These are phyloP conservation scores for Gymnopithys bicolor DNA, from an alignment of 2,797 vertebrate species.

Conservation along the genomic window DNA sequence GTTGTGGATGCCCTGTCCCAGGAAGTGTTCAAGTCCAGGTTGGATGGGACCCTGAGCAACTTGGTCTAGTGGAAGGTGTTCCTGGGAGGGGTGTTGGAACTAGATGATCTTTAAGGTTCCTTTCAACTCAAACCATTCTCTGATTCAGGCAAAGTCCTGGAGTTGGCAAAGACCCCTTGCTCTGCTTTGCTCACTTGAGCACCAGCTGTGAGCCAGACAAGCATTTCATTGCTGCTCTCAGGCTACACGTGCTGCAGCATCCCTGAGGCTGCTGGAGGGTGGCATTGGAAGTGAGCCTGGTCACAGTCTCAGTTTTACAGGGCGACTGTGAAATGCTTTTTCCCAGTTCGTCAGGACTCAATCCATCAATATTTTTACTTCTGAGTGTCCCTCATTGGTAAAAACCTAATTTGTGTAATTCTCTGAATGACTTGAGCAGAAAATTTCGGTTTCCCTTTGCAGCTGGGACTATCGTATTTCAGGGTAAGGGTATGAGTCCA, in stretches of 20 bases:
- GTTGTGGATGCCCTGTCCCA: not conserved
- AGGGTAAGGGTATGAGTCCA: not conserved
- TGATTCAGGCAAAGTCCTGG: not conserved
- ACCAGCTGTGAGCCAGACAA: not conserved
- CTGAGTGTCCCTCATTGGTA: not conserved
- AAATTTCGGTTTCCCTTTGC: not conserved
- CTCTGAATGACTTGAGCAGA: not conserved
- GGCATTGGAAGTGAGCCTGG: not conserved
- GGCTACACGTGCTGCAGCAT: rapidly evolving
- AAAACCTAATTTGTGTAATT: not conserved
- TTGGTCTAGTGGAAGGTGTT: not conserved
- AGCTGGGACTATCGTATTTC: not conserved
- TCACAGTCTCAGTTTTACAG: not conserved
- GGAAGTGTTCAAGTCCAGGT: not conserved
- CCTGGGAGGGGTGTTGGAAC: rapidly evolving
- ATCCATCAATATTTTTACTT: not conserved
- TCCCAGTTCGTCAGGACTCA: not conserved
- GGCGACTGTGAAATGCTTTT: not conserved
- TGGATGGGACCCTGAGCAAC: not conserved
- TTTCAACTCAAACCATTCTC: not conserved
- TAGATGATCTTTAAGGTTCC: not conserved
- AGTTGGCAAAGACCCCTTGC: not conserved
- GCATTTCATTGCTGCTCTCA: rapidly evolving
- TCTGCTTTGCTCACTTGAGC: not conserved
- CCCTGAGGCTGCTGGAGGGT: not conserved